A percentile compares a stretch with the other conserved stretches of the same genome.
Conservation (phyloP, 2,888 invertebrate species). For the Dasysyrphus tricinctus region DNA sequence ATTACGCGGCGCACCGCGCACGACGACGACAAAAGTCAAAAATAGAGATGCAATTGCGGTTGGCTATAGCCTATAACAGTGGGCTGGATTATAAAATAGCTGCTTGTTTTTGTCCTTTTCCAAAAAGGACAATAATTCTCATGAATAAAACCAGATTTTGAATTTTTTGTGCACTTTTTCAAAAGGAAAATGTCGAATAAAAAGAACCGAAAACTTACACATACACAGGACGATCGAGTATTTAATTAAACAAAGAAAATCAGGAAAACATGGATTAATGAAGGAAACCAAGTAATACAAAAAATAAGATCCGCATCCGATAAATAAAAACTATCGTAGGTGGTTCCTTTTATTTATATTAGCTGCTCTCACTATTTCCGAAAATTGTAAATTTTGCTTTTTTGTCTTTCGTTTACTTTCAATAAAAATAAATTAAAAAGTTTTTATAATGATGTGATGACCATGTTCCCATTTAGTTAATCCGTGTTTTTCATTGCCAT, state of each 20-base stretch:
- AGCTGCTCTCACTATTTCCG: background rate
- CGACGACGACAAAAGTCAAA: background rate
- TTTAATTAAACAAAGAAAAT: constrained; percentile 5
- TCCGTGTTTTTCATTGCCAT: background rate
- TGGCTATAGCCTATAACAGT: background rate
- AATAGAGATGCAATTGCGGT: constrained; percentile 14
- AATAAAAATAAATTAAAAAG: background rate
- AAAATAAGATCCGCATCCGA: background rate
- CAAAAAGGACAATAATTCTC: constrained; percentile 12
- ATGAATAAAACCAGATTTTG: background rate
- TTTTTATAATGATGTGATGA: background rate
- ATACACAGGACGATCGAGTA: background rate
- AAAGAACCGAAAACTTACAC: background rate
- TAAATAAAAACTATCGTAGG: background rate
- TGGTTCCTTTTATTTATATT: background rate
- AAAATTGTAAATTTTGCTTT: background rate
- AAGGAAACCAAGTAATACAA: background rate
- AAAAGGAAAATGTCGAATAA: background rate
- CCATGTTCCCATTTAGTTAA: background rate
- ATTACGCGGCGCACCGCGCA: constrained; percentile 7
- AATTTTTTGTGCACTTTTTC: background rate
- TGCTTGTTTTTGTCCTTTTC: constrained; percentile 17
- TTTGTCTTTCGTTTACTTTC: background rate
- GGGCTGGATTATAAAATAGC: background rate
- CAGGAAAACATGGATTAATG: background rate